Conservation (phyloP, 2,888 invertebrate genomes). For the Pachydiplax longipennis region DNA sequence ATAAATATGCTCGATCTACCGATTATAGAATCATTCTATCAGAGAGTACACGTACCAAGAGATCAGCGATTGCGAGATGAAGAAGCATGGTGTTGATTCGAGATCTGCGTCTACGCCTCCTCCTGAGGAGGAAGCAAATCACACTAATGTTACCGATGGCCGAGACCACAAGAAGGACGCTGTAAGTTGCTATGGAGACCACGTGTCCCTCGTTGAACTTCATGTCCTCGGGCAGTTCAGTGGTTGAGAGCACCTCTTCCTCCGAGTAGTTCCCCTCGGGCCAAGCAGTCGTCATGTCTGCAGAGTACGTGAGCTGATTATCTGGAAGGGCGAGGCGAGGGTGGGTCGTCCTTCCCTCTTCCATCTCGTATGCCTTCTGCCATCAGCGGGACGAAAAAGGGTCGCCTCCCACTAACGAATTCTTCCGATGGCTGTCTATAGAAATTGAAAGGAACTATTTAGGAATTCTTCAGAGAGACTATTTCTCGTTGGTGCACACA, state of each 20-base stretch:
- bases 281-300: neutral
- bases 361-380: too few species aligned
- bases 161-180: constrained; percentile 84
- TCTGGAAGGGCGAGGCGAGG: too few species aligned
- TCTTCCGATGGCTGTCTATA: too few species aligned
- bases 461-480: too few species aligned
- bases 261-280: neutral
- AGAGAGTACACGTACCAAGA: constrained; percentile 72
- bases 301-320: neutral
- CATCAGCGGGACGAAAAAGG: too few species aligned
- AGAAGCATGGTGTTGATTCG: constrained; percentile 83
- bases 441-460: too few species aligned
- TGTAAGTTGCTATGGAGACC: constrained; percentile 84
- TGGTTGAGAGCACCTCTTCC: neutral
- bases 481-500: too few species aligned
- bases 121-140: constrained; percentile 72
- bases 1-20: too few species aligned
- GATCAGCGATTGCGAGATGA: constrained; percentile 87
- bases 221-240: constrained; percentile 55
- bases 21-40: too few species aligned
- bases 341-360: too few species aligned
- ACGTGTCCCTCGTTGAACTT: constrained; percentile 65
- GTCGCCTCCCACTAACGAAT: too few species aligned
- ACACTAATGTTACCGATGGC: constrained; percentile 87
- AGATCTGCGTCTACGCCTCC: constrained; percentile 71